phyloP scores from a whole-genome alignment of 2,113 vertebrate species.

The Podarcis raffonei region DNA sequence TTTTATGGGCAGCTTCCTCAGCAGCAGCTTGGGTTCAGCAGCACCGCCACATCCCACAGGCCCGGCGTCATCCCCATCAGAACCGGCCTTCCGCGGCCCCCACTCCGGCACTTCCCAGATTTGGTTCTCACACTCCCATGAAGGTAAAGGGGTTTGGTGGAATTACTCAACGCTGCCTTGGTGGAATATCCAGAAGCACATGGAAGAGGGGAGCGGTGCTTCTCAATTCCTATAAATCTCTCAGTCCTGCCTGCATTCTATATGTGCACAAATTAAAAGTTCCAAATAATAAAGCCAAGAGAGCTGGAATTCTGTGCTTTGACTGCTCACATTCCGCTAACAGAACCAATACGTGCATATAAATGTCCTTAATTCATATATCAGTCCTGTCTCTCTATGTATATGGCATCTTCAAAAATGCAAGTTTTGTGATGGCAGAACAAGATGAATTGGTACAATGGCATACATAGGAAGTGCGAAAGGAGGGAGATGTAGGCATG shows the following conservation, averaged over 20 bases:
- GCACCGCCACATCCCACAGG: constrained; percentile 86
- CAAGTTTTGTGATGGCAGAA: neutral
- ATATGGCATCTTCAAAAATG: neutral
- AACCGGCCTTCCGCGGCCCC: constrained; percentile 88
- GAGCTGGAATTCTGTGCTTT: neutral
- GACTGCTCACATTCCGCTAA: neutral
- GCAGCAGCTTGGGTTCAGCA: constrained; percentile 90
- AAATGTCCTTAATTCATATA: neutral
- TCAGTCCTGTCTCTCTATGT: neutral
- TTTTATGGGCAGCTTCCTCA: constrained; percentile 97
- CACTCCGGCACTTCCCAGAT: constrained; percentile 93
- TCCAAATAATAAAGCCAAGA: neutral
- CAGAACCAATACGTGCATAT: neutral
- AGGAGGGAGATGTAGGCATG: neutral
- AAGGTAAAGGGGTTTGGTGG: constrained; percentile 82
- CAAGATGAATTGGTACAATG: neutral
- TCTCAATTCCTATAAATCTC: neutral
- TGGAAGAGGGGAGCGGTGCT: neutral
- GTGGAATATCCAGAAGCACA: neutral
- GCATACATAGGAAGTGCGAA: neutral
- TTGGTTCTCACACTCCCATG: constrained; percentile 97
- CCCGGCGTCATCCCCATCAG: constrained; percentile 86
- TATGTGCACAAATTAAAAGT: no score
- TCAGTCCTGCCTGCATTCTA: neutral
- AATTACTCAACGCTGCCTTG: no score